A percentile compares a stretch with the other conserved stretches of the same genome.
Evolutionary conservation across 2,888 invertebrate genomes (phyloP).

Genomic region (Chalcis sispes): DNA sequence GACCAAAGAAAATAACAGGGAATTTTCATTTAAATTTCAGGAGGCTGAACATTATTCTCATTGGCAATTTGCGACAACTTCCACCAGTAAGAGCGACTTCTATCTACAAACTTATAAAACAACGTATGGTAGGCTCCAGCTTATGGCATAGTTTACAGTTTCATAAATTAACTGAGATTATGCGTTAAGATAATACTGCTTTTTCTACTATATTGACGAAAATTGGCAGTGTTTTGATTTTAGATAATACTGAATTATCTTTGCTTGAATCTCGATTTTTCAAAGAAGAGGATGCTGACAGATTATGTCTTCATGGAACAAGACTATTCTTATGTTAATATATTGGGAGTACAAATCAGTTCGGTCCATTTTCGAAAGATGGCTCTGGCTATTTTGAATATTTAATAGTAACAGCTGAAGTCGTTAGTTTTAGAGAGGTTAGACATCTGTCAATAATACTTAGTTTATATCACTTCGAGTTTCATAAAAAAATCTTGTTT

Average conservation of each 20-base stretch:
- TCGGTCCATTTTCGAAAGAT: no score
- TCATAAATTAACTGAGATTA: conserved; percentile 66
- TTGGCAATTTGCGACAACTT: conserved; percentile 71
- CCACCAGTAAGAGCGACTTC: conserved; percentile 67
- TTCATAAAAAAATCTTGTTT: no score
- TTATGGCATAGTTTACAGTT: conserved; percentile 68
- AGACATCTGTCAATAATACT: no score
- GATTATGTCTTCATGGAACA: neutral
- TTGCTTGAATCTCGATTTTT: conserved; percentile 64
- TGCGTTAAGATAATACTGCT: conserved; percentile 66
- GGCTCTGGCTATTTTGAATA: no score
- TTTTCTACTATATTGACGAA: conserved; percentile 68
- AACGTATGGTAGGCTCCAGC: conserved; percentile 61
- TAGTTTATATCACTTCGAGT: no score
- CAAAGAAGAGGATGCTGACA: conserved; percentile 45
- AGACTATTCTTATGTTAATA: no score
- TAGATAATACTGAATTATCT: conserved; percentile 55
- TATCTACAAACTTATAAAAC: conserved; percentile 64
- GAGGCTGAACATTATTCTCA: conserved; percentile 68
- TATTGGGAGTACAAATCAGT: no score
- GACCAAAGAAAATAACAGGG: conserved; percentile 69
- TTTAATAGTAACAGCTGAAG: no score
- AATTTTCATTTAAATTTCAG: conserved; percentile 67
- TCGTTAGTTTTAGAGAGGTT: no score
- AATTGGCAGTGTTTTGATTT: conserved; percentile 59